Conservation (phyloP, 1,140 invertebrate species). For the Grapholita molesta region DNA sequence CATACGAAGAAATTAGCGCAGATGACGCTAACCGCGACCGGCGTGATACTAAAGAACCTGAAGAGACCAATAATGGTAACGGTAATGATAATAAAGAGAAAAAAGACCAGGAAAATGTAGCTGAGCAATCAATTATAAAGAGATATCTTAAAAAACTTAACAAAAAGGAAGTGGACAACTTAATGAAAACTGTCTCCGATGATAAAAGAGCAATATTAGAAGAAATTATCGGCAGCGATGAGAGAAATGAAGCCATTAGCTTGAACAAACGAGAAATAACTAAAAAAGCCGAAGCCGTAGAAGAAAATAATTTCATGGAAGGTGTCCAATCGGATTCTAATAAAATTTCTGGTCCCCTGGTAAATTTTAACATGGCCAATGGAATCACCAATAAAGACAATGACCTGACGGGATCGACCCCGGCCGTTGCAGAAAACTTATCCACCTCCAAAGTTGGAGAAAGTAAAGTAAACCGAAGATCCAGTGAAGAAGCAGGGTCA, state of each 20-base stretch:
- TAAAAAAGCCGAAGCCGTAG: conserved; percentile 61
- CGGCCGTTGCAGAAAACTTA: not conserved
- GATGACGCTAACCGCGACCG: conserved; percentile 38
- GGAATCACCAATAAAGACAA: not conserved
- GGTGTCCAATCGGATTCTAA: conserved; percentile 44
- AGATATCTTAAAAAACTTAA: conserved; percentile 61
- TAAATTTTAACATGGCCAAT: conserved; percentile 27
- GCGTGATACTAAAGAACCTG: conserved; percentile 37
- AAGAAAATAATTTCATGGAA: conserved; percentile 53
- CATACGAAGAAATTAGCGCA: not conserved
- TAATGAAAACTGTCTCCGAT: conserved; percentile 55
- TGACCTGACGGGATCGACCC: not conserved
- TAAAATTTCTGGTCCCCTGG: conserved; percentile 46
- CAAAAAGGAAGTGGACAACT: conserved; percentile 54
- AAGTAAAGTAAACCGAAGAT: not conserved
- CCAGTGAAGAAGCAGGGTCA: conserved; percentile 20
- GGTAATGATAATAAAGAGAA: not conserved
- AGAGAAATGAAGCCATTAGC: conserved; percentile 23
- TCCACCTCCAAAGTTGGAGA: not conserved
- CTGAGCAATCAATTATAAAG: conserved; percentile 57
- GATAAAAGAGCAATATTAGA: conserved; percentile 60
- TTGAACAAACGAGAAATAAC: conserved; percentile 67
- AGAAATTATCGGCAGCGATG: conserved; percentile 53
- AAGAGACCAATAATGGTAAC: conserved; percentile 15
- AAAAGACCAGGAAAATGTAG: conserved; percentile 28